Evolutionary conservation across 2,113 vertebrate genomes (phyloP).

Genomic region (Mobula birostris): DNA sequence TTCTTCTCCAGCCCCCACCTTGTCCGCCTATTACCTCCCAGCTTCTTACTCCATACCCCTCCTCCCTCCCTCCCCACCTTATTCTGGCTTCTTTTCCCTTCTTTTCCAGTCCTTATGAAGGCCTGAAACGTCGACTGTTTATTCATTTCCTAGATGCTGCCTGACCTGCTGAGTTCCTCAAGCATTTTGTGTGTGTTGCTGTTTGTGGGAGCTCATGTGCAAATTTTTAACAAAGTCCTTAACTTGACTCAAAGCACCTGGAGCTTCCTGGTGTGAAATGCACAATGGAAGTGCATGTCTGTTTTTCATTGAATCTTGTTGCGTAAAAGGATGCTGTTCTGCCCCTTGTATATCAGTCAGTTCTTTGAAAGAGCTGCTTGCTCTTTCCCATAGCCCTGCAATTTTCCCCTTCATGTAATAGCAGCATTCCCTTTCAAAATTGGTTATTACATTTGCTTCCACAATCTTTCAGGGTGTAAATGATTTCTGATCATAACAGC

Average conservation of each 20-base stretch:
- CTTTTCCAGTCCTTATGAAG: no score
- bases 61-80: no score
- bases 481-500: neutral
- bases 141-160: no score
- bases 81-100: no score
- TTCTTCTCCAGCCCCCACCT: no score
- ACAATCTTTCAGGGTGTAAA: neutral
- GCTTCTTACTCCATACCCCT: no score
- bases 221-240: no score
- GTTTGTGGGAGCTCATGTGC: neutral
- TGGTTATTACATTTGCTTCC: neutral
- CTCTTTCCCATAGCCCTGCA: neutral
- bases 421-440: neutral
- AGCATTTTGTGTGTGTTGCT: neutral
- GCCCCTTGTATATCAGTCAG: neutral
- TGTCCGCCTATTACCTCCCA: no score
- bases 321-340: neutral
- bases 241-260: neutral
- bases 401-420: neutral
- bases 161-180: no score
- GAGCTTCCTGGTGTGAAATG: neutral
- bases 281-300: neutral
- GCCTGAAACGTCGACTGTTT: no score
- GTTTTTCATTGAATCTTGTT: neutral
- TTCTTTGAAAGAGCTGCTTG: neutral